Conservation (phyloP, 2,888 invertebrate species). For the Drosophila testacea region DNA sequence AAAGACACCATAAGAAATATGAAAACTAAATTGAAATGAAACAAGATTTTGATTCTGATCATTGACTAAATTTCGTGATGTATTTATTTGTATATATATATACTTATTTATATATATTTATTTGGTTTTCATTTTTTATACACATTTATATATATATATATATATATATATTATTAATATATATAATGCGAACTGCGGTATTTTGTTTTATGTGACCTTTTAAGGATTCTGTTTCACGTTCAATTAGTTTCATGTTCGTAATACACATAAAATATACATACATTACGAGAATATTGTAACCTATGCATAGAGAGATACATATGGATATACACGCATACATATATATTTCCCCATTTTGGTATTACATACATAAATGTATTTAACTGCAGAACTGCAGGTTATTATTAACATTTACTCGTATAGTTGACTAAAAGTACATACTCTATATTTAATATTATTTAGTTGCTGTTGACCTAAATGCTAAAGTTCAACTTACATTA, state of each 20-base stretch:
- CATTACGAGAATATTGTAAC: conserved; percentile 15
- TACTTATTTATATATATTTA: conserved; percentile 25
- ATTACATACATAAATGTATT: conserved; percentile 30
- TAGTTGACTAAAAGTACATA: conserved; percentile 49
- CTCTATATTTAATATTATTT: conserved; percentile 31
- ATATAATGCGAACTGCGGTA: conserved; percentile 44
- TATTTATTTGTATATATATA: conserved; percentile 63
- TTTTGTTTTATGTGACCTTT: conserved; percentile 33
- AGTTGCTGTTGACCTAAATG: conserved; percentile 39
- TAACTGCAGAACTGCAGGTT: conserved; percentile 47
- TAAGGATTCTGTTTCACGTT: conserved; percentile 32
- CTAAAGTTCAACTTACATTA: conserved; percentile 67
- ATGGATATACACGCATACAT: conserved; percentile 4
- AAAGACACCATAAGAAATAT: neutral
- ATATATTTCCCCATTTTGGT: conserved; percentile 6
- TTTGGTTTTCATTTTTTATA: conserved; percentile 23
- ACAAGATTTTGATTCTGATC: conserved; percentile 50
- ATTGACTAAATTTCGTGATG: conserved; percentile 79
- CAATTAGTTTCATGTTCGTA: conserved; percentile 41
- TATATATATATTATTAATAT: conserved; percentile 24
- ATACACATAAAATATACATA: conserved; percentile 29
- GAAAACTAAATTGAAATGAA: conserved; percentile 22
- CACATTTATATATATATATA: conserved; percentile 24
- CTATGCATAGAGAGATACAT: conserved; percentile 4
- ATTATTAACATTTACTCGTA: conserved; percentile 50